These are phyloP conservation scores for Acipenser ruthenus DNA, from an alignment of 2,797 vertebrate species.

Conservation along the genomic window DNA sequence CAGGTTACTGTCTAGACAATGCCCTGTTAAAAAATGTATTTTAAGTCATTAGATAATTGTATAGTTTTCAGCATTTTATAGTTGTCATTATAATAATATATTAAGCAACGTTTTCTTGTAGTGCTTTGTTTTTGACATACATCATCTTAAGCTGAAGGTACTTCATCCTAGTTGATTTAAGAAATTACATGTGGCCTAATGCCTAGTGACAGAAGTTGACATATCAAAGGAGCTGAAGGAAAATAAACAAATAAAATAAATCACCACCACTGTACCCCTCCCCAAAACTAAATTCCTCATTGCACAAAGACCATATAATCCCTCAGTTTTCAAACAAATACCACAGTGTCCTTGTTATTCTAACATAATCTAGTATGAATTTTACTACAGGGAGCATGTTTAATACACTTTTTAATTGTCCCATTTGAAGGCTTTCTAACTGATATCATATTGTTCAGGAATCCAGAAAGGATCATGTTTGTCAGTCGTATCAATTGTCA, in stretches of 20 bases:
- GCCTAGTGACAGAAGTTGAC: slow-evolving; percentile 59
- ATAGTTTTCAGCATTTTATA: too few relatives aligned
- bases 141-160: slow-evolving; percentile 47
- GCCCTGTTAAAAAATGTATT: too few relatives aligned
- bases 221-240: slow-evolving; percentile 62
- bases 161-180: slow-evolving; percentile 55
- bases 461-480: slow-evolving; percentile 52
- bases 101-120: slow-evolving; percentile 25
- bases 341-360: slow-evolving; percentile 57
- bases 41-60: too few relatives aligned
- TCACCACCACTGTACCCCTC: slow-evolving; percentile 52
- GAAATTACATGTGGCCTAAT: slow-evolving; percentile 60
- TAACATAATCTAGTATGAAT: slow-evolving; percentile 40
- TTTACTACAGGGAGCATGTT: slow-evolving; percentile 54
- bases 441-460: slow-evolving; percentile 44
- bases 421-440: slow-evolving; percentile 51
- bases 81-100: slow-evolving; percentile 30
- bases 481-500: slow-evolving; percentile 50
- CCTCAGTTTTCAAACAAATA: slow-evolving; percentile 69
- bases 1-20: too few relatives aligned
- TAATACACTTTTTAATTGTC: slow-evolving; percentile 58
- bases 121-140: slow-evolving; percentile 40
- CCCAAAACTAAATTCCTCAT: slow-evolving; percentile 61
- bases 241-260: slow-evolving; percentile 61
- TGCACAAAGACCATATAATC: slow-evolving; percentile 71